phyloP scores from a whole-genome alignment of 2,113 vertebrate genomes.

The Platichthys stellatus region DNA sequence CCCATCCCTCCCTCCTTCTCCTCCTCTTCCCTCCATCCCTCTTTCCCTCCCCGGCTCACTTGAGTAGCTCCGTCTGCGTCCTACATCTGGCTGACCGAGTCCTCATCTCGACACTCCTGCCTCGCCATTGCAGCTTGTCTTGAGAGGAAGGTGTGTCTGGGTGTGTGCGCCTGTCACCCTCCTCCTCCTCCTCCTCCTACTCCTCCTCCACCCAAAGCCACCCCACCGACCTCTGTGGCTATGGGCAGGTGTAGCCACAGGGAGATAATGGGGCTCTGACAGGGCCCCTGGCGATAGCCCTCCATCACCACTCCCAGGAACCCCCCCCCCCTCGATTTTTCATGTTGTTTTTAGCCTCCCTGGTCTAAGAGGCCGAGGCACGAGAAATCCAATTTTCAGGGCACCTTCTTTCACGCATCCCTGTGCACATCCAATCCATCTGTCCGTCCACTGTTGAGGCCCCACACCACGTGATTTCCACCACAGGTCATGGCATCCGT shows the following conservation, averaged over 20 bases:
- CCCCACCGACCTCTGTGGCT: conserved; percentile 43
- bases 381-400: conserved; percentile 73
- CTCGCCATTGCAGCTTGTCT: conserved; percentile 44
- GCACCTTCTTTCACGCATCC: conserved; percentile 62
- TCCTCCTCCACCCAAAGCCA: conserved; percentile 18
- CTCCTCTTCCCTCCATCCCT: conserved; percentile 25
- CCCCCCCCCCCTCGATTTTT: conserved; percentile 30
- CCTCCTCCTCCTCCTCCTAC: conserved; percentile 7
- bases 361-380: conserved; percentile 33
- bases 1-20: conserved; percentile 16
- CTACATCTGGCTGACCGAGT: conserved; percentile 42
- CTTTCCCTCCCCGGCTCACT: conserved; percentile 46
- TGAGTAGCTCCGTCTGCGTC: conserved; percentile 55
- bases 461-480: conserved; percentile 40
- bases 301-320: conserved; percentile 12
- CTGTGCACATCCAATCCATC: conserved; percentile 69
- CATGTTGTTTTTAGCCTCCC: conserved; percentile 58
- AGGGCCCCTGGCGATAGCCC: conserved; percentile 45
- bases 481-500: conserved; percentile 53
- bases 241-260: conserved; percentile 54
- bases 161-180: conserved; percentile 27
- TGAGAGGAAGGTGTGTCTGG: conserved; percentile 35
- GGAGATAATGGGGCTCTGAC: conserved; percentile 71
- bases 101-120: conserved; percentile 38
- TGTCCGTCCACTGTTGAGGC: conserved; percentile 43